A percentile compares a stretch with the other conserved stretches of the same genome.
phyloP scores from a whole-genome alignment of 2,113 vertebrate species.

The Neolamprologus modestus region DNA sequence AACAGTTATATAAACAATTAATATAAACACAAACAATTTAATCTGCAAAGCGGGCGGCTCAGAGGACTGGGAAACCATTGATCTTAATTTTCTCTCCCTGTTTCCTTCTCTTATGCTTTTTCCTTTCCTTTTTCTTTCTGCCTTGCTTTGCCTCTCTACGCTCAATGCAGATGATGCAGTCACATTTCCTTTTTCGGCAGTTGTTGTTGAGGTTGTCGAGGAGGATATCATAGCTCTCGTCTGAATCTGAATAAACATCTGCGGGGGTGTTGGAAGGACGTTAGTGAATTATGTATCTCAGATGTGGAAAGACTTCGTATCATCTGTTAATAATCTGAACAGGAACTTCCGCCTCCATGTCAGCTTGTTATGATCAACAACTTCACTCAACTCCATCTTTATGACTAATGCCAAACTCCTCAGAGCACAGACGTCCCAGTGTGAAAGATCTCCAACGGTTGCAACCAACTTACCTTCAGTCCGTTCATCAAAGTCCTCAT shows the following conservation, averaged over 20 bases:
- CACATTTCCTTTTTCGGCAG: background rate
- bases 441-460: background rate
- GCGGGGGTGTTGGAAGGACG: conserved; percentile 10
- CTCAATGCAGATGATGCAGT: conserved; percentile 8
- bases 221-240: conserved; percentile 28
- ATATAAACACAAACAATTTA: background rate
- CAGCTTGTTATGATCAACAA: background rate
- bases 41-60: background rate
- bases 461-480: conserved; percentile 78
- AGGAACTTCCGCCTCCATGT: background rate
- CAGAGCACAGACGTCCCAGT: background rate
- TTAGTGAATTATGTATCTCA: background rate
- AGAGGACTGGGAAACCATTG: background rate
- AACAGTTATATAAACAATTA: background rate
- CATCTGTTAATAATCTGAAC: background rate
- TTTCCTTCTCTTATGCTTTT: background rate
- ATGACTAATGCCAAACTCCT: background rate
- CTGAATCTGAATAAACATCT: conserved; percentile 32
- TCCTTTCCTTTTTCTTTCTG: background rate
- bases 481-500: conserved; percentile 96
- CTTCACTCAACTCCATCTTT: background rate
- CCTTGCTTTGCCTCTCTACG: background rate
- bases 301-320: background rate
- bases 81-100: background rate
- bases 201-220: conserved; percentile 6